Evolutionary conservation across 2,113 vertebrate genomes (phyloP).

Genomic region (Polypterus bichir): DNA sequence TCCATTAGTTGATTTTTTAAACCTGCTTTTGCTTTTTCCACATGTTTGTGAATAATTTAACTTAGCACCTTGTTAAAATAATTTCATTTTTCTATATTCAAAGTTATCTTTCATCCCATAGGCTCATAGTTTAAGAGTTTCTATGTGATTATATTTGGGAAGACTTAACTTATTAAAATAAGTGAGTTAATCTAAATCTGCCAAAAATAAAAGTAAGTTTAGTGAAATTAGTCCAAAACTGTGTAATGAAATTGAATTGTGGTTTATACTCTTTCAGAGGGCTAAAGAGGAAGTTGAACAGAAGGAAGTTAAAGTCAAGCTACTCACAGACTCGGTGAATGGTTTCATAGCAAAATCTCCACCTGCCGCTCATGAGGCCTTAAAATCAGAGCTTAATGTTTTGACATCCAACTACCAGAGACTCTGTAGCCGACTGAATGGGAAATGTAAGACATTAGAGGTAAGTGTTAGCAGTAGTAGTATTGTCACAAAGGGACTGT

Average conservation of each 20-base stretch:
- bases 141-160: no score
- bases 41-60: no score
- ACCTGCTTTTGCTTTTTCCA: no score
- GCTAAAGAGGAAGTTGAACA: slow-evolving; percentile 88
- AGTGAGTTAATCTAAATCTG: neutral
- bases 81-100: no score
- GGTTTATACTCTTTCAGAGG: slow-evolving; percentile 47
- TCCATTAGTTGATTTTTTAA: no score
- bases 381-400: slow-evolving; percentile 77
- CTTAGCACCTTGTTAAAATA: no score
- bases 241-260: neutral
- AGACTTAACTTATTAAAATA: no score
- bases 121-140: no score
- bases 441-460: slow-evolving; percentile 92
- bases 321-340: slow-evolving; percentile 81
- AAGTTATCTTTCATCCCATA: no score
- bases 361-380: slow-evolving; percentile 77
- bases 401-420: slow-evolving; percentile 81
- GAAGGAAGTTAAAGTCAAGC: slow-evolving; percentile 89
- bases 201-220: neutral
- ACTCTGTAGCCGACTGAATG: slow-evolving; percentile 86
- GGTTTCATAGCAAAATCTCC: slow-evolving; percentile 83
- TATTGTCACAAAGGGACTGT: no score
- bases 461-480: slow-evolving; percentile 34
- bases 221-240: neutral